Evolutionary conservation across 2,888 invertebrate species (phyloP).

Genomic region (Geotrupes spiniger): DNA sequence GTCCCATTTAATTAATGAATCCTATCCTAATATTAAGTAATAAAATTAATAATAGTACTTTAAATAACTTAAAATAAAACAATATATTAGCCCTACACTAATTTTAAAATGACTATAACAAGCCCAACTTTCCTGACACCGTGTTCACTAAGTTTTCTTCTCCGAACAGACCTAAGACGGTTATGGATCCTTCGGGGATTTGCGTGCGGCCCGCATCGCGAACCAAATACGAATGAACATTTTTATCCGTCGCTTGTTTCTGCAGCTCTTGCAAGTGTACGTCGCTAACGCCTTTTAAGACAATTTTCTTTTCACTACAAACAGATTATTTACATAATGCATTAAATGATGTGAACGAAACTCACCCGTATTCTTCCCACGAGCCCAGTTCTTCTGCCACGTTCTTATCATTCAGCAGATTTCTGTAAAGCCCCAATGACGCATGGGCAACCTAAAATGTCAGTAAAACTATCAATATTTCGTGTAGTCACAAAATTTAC

Average conservation of each 20-base stretch:
- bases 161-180: conserved; percentile 54
- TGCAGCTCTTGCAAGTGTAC: conserved; percentile 46
- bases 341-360: neutral
- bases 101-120: conserved; percentile 24
- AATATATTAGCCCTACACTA: no score
- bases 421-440: conserved; percentile 56
- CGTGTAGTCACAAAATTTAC: conserved; percentile 39
- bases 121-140: conserved; percentile 42
- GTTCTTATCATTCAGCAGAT: conserved; percentile 47
- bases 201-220: conserved; percentile 50
- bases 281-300: conserved; percentile 46
- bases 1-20: no score
- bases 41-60: no score
- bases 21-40: no score
- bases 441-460: conserved; percentile 56
- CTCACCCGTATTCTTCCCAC: conserved; percentile 54
- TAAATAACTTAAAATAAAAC: no score
- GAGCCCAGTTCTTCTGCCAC: conserved; percentile 42
- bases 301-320: conserved; percentile 50
- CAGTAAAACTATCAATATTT: conserved; percentile 2
- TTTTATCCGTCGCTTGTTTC: conserved; percentile 39
- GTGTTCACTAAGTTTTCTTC: conserved; percentile 49
- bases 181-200: conserved; percentile 49
- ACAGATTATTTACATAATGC: conserved; percentile 24
- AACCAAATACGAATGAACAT: conserved; percentile 41